A percentile compares a stretch with the other conserved stretches of the same genome.
Conservation (phyloP, 2,113 vertebrate species). For the Mellivora capensis region DNA sequence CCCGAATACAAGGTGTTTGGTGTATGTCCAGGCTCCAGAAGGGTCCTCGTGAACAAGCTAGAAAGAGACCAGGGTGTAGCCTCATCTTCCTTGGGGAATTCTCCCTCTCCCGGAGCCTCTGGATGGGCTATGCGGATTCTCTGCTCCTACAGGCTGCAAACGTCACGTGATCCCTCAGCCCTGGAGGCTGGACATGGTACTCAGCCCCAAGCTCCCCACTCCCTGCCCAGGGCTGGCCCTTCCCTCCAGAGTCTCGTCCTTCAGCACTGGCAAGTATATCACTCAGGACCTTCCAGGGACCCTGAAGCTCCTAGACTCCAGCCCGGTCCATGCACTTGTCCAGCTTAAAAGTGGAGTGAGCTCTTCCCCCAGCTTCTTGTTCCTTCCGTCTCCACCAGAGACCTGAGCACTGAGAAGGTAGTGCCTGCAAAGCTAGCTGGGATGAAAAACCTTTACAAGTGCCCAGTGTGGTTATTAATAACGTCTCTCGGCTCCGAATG, state of each 20-base stretch:
- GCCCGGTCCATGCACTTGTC: no score
- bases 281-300: not conserved
- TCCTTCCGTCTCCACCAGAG: not conserved
- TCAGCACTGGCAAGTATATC: not conserved
- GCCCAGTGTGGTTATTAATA: slow-evolving; percentile 47
- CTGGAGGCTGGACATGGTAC: fast-evolving
- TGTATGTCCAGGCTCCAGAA: not conserved
- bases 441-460: not conserved
- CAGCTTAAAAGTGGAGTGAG: not conserved
- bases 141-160: not conserved
- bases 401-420: not conserved
- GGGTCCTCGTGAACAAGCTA: not conserved
- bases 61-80: not conserved
- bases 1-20: not conserved
- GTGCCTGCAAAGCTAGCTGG: not conserved
- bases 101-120: not conserved
- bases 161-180: not conserved
- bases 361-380: fast-evolving
- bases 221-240: not conserved
- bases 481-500: not conserved
- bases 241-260: not conserved
- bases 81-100: not conserved
- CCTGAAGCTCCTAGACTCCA: not conserved
- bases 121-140: not conserved
- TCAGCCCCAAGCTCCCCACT: fast-evolving